Evolutionary conservation across 1,140 invertebrate species (phyloP), one percentile per base, ranked within the genome.

Genomic region (Papilio dardanus): DNA sequence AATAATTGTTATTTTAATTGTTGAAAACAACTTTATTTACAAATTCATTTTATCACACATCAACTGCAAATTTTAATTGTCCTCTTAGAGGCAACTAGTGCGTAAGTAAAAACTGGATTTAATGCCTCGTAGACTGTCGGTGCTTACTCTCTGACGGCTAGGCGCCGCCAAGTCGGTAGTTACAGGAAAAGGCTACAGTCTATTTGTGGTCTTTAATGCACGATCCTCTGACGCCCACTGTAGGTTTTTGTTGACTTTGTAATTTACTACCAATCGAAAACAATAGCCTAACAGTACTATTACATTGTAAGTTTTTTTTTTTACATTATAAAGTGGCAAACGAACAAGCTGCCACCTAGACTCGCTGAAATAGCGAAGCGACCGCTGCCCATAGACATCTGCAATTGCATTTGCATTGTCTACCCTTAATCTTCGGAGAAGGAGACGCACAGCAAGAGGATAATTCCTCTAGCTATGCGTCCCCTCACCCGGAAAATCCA

Each of bases 201-300:
- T 80, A 77, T 77, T 80, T 78, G 79, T 68, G 79, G 76, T 37
- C 74, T 77, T 76, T 80, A 78, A 78, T 80, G 75, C 79, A 74
- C 79, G 74, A 78, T 74, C 76, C 50, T 24, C 71, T 67, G 71
- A 74, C 73, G 69, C 24, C 16, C 31, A 12, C 40, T 40, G 50
- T 50, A 24, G 12, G 14, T 14, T 46, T 31, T 16, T 71, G 40
- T 71, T 71, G 69, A 71, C 69, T 71, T 50, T 71, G 69, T 31
- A 71, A 71, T 46, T 50, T 71, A 31, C 40, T 30, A 31, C 40
- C 24, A 50, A 71, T 30, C 69, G 28, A 71, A 62, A 71, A 71
- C 67, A 69, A 28, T 24, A 33, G 40, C 24, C 33, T n/a, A 1
- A 42, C 21, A 40, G 35, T 2, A 35, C 10, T 37, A n/a, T 5